These are phyloP conservation scores for Alfaro cultratus DNA, from an alignment of 2,797 vertebrate species.

Conservation along the genomic window DNA sequence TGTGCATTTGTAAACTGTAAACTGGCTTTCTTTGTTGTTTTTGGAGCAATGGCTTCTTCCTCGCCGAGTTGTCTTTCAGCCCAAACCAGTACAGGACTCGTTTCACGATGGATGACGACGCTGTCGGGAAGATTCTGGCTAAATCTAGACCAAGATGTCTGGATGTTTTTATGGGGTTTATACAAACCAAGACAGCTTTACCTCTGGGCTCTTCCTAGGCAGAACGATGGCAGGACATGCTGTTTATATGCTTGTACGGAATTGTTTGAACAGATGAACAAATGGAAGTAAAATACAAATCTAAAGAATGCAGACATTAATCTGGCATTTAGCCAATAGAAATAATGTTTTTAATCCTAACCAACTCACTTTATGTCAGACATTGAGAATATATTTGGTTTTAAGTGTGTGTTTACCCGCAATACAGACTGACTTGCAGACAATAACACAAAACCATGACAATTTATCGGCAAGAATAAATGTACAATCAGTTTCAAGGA, in stretches of 20 bases:
- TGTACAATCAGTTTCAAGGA: constrained; percentile 8
- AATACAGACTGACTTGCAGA: neutral
- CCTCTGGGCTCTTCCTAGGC: neutral
- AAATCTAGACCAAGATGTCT: neutral
- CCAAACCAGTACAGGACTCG: neutral
- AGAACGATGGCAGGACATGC: neutral
- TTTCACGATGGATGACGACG: neutral
- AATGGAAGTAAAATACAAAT: neutral
- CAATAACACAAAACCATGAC: neutral
- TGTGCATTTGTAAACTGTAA: neutral
- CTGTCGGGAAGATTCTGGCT: neutral
- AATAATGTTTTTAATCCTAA: neutral
- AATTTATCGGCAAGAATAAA: constrained; percentile 14
- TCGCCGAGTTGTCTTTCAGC: neutral
- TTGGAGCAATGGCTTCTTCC: neutral
- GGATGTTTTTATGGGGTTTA: neutral
- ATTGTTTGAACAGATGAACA: neutral
- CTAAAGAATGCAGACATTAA: neutral
- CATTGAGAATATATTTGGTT: neutral
- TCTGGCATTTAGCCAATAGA: neutral
- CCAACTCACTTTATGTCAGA: neutral
- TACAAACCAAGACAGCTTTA: neutral
- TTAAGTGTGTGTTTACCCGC: neutral
- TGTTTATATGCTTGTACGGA: neutral
- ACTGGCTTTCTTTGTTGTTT: neutral